phyloP scores from a whole-genome alignment of 2,888 invertebrate species.

The Cloeon dipterum region DNA sequence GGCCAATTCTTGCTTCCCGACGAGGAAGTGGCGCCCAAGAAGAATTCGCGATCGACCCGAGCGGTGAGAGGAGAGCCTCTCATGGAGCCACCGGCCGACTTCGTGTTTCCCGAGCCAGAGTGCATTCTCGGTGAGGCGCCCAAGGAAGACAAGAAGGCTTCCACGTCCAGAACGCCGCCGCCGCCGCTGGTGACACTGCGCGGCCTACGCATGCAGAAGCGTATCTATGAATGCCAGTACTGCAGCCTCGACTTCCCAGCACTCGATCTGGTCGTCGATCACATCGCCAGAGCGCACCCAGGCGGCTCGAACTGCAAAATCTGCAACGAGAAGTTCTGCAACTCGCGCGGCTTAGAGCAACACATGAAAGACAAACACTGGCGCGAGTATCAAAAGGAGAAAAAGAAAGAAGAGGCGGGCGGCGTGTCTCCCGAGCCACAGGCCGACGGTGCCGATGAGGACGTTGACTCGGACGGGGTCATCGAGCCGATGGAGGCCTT shows the following conservation, averaged over 20 bases:
- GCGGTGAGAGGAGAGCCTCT: neutral
- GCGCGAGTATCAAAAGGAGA: no score
- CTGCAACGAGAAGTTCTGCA: neutral
- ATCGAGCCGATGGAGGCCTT: no score
- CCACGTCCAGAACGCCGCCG: no score
- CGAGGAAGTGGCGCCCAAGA: no score
- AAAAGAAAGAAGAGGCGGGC: no score
- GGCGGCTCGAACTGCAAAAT: neutral
- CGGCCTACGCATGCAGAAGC: neutral
- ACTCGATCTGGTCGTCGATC: neutral
- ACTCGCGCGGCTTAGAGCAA: neutral
- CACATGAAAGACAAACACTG: slow-evolving; percentile 1
- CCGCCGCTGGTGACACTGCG: neutral
- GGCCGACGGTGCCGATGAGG: no score
- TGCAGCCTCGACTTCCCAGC: neutral
- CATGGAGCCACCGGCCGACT: neutral
- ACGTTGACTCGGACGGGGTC: no score
- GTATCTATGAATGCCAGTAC: neutral
- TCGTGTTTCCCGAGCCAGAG: neutral
- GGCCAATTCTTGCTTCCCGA: no score
- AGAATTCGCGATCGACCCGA: no score
- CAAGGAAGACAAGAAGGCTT: no score
- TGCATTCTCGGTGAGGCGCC: neutral
- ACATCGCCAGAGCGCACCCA: neutral
- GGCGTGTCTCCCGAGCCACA: no score